Evolutionary conservation across 2,797 vertebrate species (phyloP).

Genomic region (Platyrinchus mystaceus): DNA sequence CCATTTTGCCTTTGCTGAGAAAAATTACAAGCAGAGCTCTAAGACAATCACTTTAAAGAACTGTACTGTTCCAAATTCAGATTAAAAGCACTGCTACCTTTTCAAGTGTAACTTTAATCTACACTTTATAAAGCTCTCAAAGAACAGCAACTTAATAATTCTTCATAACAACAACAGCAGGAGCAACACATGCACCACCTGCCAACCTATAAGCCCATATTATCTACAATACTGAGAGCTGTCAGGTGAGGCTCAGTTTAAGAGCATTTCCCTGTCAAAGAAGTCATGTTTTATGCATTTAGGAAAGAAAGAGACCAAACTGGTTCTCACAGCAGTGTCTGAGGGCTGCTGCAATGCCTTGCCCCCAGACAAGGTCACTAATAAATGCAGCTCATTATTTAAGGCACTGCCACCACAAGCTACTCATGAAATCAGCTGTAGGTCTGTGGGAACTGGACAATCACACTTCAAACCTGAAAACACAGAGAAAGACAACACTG

Average conservation of each 20-base stretch:
- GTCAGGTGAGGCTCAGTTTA: neutral
- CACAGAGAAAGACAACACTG: neutral
- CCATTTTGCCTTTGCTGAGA: neutral
- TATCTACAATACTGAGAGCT: neutral
- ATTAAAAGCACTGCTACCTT: neutral
- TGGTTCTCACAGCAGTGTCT: neutral
- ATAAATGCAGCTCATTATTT: neutral
- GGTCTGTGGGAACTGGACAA: neutral
- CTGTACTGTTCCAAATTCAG: neutral
- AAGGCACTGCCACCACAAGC: neutral
- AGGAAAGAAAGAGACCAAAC: neutral
- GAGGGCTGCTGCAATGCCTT: neutral
- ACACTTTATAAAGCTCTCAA: neutral
- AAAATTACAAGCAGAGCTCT: neutral
- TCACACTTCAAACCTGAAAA: neutral
- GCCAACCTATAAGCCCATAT: neutral
- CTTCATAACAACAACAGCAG: neutral
- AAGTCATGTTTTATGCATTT: neutral
- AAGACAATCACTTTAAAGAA: neutral
- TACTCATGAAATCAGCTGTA: neutral
- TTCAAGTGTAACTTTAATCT: slow-evolving; percentile 9
- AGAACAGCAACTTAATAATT: neutral
- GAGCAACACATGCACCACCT: neutral
- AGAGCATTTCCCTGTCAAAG: neutral
- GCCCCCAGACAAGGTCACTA: neutral